These are phyloP conservation scores for Melanotaenia nigrans DNA, from an alignment of 2,797 vertebrate species.

Conservation along the genomic window DNA sequence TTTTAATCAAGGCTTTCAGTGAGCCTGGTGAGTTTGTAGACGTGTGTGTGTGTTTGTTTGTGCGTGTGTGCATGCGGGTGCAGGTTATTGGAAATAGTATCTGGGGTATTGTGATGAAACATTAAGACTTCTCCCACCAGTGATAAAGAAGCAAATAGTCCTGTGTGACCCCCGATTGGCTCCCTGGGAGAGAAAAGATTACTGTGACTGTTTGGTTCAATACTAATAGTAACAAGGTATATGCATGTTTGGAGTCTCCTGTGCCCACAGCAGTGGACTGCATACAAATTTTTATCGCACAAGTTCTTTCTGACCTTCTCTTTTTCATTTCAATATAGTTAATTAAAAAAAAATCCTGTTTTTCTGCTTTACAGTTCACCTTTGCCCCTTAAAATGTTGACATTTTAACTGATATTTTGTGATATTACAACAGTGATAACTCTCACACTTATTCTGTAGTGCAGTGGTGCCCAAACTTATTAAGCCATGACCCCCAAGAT, in stretches of 20 bases:
- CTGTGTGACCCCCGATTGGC: slow-evolving; percentile 39
- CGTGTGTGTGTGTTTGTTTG: slow-evolving; percentile 26
- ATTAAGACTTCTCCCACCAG: slow-evolving; percentile 55
- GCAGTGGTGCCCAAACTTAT: background rate
- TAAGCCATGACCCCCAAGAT: too few relatives aligned
- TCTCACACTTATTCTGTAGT: background rate
- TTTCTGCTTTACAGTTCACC: slow-evolving; percentile 20
- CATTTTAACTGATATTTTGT: slow-evolving; percentile 10
- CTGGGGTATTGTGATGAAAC: slow-evolving; percentile 61
- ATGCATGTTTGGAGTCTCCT: slow-evolving; percentile 52
- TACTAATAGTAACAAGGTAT: slow-evolving; percentile 38
- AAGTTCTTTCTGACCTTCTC: slow-evolving; percentile 23
- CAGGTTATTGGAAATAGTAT: slow-evolving; percentile 58
- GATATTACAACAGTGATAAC: background rate
- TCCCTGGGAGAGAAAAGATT: slow-evolving; percentile 42
- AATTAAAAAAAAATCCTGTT: slow-evolving; percentile 3
- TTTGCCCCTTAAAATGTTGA: slow-evolving; percentile 11
- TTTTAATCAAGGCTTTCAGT: slow-evolving; percentile 82
- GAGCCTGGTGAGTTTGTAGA: slow-evolving; percentile 56
- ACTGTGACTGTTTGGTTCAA: slow-evolving; percentile 30
- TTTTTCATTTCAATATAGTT: slow-evolving; percentile 30
- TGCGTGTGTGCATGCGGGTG: slow-evolving; percentile 7
- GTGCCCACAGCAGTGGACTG: slow-evolving; percentile 35
- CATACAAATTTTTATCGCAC: slow-evolving; percentile 36
- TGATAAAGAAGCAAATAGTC: slow-evolving; percentile 67